phyloP scores from a whole-genome alignment of 1,140 invertebrate species.

The Cephus cinctus region DNA sequence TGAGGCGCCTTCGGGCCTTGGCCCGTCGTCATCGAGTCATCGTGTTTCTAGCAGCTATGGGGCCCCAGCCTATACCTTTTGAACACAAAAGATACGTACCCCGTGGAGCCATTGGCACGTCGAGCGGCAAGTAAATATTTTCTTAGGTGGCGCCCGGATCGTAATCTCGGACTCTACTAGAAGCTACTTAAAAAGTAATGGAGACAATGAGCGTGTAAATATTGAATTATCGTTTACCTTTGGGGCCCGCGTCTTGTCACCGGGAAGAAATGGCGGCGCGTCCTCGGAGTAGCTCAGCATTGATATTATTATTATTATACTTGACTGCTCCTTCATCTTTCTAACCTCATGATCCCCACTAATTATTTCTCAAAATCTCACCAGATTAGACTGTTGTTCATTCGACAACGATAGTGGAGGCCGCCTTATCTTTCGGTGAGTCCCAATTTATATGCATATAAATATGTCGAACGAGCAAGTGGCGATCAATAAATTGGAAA shows the following conservation, averaged over 20 bases:
- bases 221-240: slow-evolving; percentile 27
- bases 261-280: too few relatives aligned
- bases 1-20: neutral
- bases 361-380: slow-evolving; percentile 1
- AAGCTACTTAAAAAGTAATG: slow-evolving; percentile 16
- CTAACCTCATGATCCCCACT: slow-evolving; percentile 1
- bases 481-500: neutral
- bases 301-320: too few relatives aligned
- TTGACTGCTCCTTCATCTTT: too few relatives aligned
- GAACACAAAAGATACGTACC: too few relatives aligned
- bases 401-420: neutral
- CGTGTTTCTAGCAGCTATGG: too few relatives aligned
- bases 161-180: slow-evolving; percentile 9
- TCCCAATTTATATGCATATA: too few relatives aligned
- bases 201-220: slow-evolving; percentile 29
- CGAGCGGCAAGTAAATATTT: slow-evolving; percentile 25
- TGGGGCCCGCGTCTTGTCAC: slow-evolving; percentile 8
- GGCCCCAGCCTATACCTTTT: too few relatives aligned
- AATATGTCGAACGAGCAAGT: too few relatives aligned
- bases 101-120: neutral
- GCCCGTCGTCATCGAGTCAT: too few relatives aligned
- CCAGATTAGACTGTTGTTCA: neutral
- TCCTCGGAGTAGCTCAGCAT: too few relatives aligned
- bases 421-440: too few relatives aligned
- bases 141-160: slow-evolving; percentile 23